Evolutionary conservation across 2,888 invertebrate genomes (phyloP), one percentile per base, ranked within the genome.

Genomic region (Branchipolynoe longqiensis): DNA sequence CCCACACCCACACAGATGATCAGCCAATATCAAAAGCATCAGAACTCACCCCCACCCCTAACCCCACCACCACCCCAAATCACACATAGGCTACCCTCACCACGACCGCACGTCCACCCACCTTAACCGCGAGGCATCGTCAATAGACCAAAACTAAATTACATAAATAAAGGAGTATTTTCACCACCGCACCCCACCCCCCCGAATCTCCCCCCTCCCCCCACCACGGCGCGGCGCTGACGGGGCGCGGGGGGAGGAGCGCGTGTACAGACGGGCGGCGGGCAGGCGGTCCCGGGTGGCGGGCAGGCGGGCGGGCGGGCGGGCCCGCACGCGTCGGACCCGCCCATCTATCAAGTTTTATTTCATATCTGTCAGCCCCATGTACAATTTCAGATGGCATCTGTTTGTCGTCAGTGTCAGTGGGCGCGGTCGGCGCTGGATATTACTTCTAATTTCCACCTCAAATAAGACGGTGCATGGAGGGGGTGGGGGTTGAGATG

Each of bases 401-500:
- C 69, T 78, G 78, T 78, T 78, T 78, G 78, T 54, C 54, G 78
- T 78, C 78, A 78, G 78, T 78, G 78, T 78, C 78, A 78, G 78
- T 33, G 18, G 25, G 36, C 36, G 14, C 69, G 18, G 69, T 33
- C 69, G 36, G 18, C 69, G 69, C 69, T 38, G 25, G 36, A 38
- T 69, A 69, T 69, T 69, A 69, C 69, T 69, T 69, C 69, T 69
- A 69, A 69, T 69, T 69, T 69, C 69, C 33, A 33, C 78, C 48
- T 78, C 48, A 78, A 54, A 78, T 78, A 78, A 78, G 78, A 48
- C 69, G 8, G 8, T 18, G 48, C 8, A 48, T 18, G 48, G 48
- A 8, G 12, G 6, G 62, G 28, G 25, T 25, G 62, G 62, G 62
- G n/a, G n/a, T n/a, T n/a, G n/a, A n/a, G n/a, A n/a, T n/a, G n/a